Evolutionary conservation across 2,888 invertebrate genomes (phyloP).

Genomic region (Hartigia nigra): DNA sequence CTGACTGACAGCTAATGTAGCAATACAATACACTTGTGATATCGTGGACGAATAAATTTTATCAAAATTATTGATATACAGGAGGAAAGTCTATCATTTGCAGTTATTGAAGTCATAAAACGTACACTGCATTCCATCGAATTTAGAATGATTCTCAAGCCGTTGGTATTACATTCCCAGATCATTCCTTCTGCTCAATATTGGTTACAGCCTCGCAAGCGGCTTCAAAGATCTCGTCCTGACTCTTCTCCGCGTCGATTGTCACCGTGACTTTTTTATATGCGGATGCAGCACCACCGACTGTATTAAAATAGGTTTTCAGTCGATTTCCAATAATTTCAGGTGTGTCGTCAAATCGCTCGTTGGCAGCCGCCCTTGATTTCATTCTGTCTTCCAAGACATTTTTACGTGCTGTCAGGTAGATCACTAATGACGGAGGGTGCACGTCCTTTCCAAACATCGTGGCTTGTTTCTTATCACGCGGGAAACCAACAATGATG

Average conservation of each 20-base stretch:
- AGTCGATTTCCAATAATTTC: constrained; percentile 28
- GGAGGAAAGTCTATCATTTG: background rate
- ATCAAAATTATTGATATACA: background rate
- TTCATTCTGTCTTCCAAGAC: constrained; percentile 35
- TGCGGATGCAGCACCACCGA: constrained; percentile 22
- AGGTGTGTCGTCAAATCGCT: constrained; percentile 36
- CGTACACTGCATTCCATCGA: background rate
- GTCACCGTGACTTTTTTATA: constrained; percentile 25
- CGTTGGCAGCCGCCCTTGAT: constrained; percentile 22
- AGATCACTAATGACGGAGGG: constrained; percentile 39
- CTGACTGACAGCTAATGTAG: background rate
- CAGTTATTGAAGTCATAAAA: background rate
- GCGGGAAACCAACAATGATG: constrained; percentile 43
- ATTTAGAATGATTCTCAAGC: background rate
- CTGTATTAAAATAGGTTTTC: constrained; percentile 28
- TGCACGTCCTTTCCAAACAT: constrained; percentile 39
- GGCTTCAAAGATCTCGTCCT: constrained; percentile 27
- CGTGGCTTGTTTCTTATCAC: constrained; percentile 38
- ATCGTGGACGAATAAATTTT: background rate
- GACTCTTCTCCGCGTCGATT: constrained; percentile 31
- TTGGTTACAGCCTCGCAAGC: constrained; percentile 23
- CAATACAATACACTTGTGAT: background rate
- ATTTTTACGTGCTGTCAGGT: constrained; percentile 35
- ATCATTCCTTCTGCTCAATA: background rate
- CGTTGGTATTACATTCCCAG: constrained; percentile 7